Evolutionary conservation across 2,888 invertebrate species (phyloP).

Genomic region (Andrena fulva): DNA sequence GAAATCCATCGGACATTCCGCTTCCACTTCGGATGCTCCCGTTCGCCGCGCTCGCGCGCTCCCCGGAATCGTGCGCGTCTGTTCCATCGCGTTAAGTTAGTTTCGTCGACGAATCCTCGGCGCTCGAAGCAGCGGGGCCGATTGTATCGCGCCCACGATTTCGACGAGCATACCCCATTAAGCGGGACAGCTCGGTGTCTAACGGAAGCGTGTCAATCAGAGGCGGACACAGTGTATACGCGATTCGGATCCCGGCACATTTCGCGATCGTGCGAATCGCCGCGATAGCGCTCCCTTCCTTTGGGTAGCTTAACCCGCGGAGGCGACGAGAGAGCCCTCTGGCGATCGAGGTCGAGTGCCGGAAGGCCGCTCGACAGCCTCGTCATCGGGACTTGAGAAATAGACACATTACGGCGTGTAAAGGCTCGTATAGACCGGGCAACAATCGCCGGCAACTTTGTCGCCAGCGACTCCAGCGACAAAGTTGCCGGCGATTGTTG

Average conservation of each 20-base stretch:
- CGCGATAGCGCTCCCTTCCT: slow-evolving; percentile 41
- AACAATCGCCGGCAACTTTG: too few species aligned
- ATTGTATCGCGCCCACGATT: slow-evolving; percentile 66
- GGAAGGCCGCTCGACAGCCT: slow-evolving; percentile 59
- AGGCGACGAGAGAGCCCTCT: slow-evolving; percentile 24
- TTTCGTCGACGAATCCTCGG: slow-evolving; percentile 55
- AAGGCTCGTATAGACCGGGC: too few species aligned
- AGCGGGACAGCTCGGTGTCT: slow-evolving; percentile 61
- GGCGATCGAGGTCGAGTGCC: slow-evolving; percentile 54
- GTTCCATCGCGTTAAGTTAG: slow-evolving; percentile 57
- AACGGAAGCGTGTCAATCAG: slow-evolving; percentile 68
- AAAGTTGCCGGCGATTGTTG: too few species aligned
- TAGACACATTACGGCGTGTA: slow-evolving; percentile 64
- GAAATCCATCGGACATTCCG: neutral
- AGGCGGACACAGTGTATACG: slow-evolving; percentile 42
- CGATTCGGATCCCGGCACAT: slow-evolving; percentile 47
- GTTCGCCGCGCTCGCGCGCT: slow-evolving; percentile 4
- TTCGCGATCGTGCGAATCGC: slow-evolving; percentile 63
- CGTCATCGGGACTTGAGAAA: slow-evolving; percentile 66
- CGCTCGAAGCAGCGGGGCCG: slow-evolving; percentile 42
- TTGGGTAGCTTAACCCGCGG: neutral
- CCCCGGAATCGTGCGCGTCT: slow-evolving; percentile 24
- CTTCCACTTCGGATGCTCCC: neutral
- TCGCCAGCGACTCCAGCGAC: too few species aligned
- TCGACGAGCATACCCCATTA: slow-evolving; percentile 64